phyloP scores from a whole-genome alignment of 2,113 vertebrate species.

The Sphyrna mokarran region DNA sequence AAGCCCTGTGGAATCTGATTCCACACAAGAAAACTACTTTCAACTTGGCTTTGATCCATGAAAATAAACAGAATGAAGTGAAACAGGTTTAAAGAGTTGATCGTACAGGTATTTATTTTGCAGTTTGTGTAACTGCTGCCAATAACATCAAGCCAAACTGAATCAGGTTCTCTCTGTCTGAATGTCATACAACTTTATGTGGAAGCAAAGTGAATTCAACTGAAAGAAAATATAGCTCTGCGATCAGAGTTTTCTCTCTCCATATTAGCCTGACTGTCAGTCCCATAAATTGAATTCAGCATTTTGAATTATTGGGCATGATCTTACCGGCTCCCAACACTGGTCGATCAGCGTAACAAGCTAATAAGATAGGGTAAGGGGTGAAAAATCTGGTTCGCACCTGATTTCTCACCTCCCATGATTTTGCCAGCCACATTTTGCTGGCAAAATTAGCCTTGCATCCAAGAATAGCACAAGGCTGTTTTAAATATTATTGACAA shows the following conservation, averaged over 20 bases:
- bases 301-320: background rate
- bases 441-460: too few relatives aligned
- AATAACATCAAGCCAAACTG: slow-evolving; percentile 20
- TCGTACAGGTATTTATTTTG: background rate
- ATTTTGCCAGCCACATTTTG: too few relatives aligned
- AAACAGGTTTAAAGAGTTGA: slow-evolving; percentile 28
- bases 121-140: background rate
- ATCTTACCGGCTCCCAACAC: too few relatives aligned
- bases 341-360: too few relatives aligned
- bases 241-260: background rate
- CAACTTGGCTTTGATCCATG: slow-evolving; percentile 25
- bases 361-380: too few relatives aligned
- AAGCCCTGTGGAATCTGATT: background rate
- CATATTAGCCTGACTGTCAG: background rate
- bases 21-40: slow-evolving; percentile 8
- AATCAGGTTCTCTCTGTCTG: background rate
- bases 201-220: slow-evolving; percentile 2
- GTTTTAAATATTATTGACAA: too few relatives aligned
- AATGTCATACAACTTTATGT: background rate
- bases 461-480: too few relatives aligned
- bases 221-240: background rate
- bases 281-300: background rate
- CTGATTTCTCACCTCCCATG: too few relatives aligned
- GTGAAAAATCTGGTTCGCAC: too few relatives aligned
- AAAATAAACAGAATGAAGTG: too few relatives aligned